Evolutionary conservation across 2,797 vertebrate genomes (phyloP).

Genomic region (Thaleichthys pacificus): DNA sequence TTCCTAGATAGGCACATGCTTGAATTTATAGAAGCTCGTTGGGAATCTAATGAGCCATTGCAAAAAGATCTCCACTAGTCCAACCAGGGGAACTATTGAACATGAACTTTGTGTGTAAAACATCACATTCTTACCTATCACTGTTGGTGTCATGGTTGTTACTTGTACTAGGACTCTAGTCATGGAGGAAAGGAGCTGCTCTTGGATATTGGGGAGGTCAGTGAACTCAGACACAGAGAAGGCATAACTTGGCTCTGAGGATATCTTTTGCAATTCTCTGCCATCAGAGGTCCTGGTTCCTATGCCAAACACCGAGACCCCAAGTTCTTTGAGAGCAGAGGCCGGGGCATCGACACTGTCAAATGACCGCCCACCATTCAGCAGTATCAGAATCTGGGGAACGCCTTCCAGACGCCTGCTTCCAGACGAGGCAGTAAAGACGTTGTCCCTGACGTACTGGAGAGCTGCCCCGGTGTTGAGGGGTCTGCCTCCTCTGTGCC

Average conservation of each 20-base stretch:
- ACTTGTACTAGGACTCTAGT: not conserved
- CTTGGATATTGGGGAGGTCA: slow-evolving; percentile 20
- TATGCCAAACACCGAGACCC: slow-evolving; percentile 59
- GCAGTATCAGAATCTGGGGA: slow-evolving; percentile 40
- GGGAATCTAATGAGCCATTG: no score
- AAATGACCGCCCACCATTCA: slow-evolving; percentile 34
- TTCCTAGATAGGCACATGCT: no score
- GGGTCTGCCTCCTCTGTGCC: slow-evolving; percentile 25
- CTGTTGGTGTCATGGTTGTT: slow-evolving; percentile 12
- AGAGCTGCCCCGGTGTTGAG: slow-evolving; percentile 38
- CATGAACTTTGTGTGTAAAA: no score
- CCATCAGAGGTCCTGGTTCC: slow-evolving; percentile 37
- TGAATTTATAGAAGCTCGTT: no score
- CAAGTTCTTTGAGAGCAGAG: slow-evolving; percentile 68
- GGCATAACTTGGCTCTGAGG: slow-evolving; percentile 11
- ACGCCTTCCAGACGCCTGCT: slow-evolving; percentile 23
- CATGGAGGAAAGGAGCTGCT: slow-evolving; percentile 6
- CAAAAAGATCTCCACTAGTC: no score
- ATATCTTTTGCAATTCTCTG: slow-evolving; percentile 33
- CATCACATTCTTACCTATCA: not conserved
- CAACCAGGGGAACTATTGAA: no score
- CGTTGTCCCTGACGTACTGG: slow-evolving; percentile 19
- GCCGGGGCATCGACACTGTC: slow-evolving; percentile 21
- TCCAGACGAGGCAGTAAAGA: slow-evolving; percentile 16
- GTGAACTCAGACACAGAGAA: slow-evolving; percentile 17